Evolutionary conservation across 2,113 vertebrate genomes (phyloP), one percentile per base, ranked within the genome.

Genomic region (Numenius arquata): DNA sequence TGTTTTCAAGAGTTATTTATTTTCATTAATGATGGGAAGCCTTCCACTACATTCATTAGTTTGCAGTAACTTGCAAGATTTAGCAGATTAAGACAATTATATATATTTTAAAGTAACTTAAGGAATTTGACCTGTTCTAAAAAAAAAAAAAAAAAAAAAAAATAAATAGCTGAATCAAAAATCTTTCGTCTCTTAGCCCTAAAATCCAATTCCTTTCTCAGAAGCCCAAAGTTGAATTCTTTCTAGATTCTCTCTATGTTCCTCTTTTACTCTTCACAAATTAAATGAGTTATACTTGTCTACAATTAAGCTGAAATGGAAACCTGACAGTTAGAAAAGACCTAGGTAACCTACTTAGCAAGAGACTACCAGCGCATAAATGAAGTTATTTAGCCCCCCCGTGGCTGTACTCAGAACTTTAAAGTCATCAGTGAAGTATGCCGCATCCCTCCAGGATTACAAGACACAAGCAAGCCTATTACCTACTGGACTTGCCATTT

Each of bases 351-450:
- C 53, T 82, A 90, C 41, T 76, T 21, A 74, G 41, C 17, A 19
- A 29, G 50, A 20, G 41, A 67, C 43, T 8, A 16, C 23, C 27
- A 30, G 75, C 75, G 38, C 41, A 79, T 0, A 89, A 45, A 67
- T 43, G 78, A 79, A 85, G 74, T 74, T 71, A 83, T 91, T 93
- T 29, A 79, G 81, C 91, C 92, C 96, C 68, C 91, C 95, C 47
- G 95, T 86, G 97, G 96, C 17, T 4, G 58, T 20, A 15, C 7
- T 21, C 40, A 89, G 86, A 32, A 47, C 23, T 43, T n/a, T 5
- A 38, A 45, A 89, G 75, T 13, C 83, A 55, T 75, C 87, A 36
- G 63, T 70, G 89, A 83, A 90, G 15, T 45, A 43, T 80, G 93
- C 27, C 84, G 76, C 84, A 71, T 84, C 84, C 95, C 93, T 63